Evolutionary conservation across 2,888 invertebrate genomes (phyloP).

Genomic region (Sarcophaga variegata): DNA sequence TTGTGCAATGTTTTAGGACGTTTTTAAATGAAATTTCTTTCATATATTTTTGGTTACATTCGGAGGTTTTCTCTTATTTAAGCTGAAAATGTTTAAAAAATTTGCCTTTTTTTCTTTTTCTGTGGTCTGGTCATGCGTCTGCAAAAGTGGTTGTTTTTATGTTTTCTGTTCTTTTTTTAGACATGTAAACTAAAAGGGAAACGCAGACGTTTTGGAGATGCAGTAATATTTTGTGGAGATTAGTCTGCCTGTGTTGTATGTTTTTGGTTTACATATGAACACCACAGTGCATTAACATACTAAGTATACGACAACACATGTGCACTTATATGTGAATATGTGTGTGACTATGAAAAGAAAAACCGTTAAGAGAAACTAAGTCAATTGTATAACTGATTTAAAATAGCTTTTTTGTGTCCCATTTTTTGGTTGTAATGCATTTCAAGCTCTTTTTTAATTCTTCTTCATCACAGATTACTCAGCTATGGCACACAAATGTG

Average conservation of each 20-base stretch:
- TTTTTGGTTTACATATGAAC: slow-evolving; percentile 6
- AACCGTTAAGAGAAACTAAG: slow-evolving; percentile 48
- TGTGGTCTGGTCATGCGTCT: slow-evolving; percentile 76
- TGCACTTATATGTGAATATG: background rate
- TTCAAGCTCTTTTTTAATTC: no score
- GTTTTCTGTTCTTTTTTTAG: slow-evolving; percentile 1
- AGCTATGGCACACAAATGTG: no score
- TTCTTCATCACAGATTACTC: no score
- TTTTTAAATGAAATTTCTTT: slow-evolving; percentile 32
- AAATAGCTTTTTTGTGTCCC: background rate
- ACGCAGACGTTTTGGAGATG: background rate
- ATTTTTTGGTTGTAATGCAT: no score
- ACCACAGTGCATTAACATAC: slow-evolving; percentile 31
- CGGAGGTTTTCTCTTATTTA: background rate
- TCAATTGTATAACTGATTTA: slow-evolving; percentile 63
- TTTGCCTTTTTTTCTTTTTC: slow-evolving; percentile 4
- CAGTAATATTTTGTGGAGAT: slow-evolving; percentile 2
- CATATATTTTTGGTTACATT: slow-evolving; percentile 5
- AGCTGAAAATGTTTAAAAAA: no score
- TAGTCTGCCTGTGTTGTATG: background rate
- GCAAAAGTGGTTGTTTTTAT: slow-evolving; percentile 68
- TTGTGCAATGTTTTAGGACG: slow-evolving; percentile 45
- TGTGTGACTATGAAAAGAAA: slow-evolving; percentile 5
- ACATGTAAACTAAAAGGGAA: slow-evolving; percentile 6
- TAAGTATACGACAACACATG: background rate